Conservation (phyloP, 2,113 vertebrate species). For the Scophthalmus maximus region DNA sequence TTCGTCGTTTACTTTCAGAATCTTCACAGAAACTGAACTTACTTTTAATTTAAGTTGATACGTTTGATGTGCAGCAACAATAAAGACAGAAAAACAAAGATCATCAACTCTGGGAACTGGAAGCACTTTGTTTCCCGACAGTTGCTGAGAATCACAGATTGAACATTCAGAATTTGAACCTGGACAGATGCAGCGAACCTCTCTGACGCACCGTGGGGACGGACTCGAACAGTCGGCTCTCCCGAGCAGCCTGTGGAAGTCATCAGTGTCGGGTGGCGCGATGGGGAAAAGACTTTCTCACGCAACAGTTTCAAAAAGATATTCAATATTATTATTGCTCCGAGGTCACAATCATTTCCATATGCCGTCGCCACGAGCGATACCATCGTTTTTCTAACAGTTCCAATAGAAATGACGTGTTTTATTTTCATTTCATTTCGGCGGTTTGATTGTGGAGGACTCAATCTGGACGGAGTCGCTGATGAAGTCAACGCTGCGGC, state of each 20-base stretch:
- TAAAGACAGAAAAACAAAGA: too few relatives aligned
- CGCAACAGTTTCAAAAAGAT: conserved; percentile 31
- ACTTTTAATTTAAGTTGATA: too few relatives aligned
- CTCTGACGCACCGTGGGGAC: conserved; percentile 15
- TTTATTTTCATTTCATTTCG: conserved; percentile 50
- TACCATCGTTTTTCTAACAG: conserved; percentile 24
- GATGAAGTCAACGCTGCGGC: neutral
- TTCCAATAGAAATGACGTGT: conserved; percentile 18
- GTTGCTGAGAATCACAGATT: too few relatives aligned
- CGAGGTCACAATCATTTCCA: conserved; percentile 45
- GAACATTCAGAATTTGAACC: too few relatives aligned
- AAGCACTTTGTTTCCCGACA: too few relatives aligned
- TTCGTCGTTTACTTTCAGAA: too few relatives aligned
- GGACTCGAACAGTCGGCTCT: neutral
- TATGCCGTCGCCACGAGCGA: conserved; percentile 18
- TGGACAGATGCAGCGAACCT: neutral
- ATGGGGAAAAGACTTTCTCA: conserved; percentile 41
- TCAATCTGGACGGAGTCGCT: too few relatives aligned
- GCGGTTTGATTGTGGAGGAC: neutral
- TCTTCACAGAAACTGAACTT: too few relatives aligned
- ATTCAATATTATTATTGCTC: conserved; percentile 27
- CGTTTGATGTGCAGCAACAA: too few relatives aligned
- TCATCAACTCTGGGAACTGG: too few relatives aligned
- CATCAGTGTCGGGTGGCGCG: conserved; percentile 61
- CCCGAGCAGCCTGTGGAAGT: conserved; percentile 59